phyloP scores from a whole-genome alignment of 1,140 invertebrate species.

The Procambarus virginalis region DNA sequence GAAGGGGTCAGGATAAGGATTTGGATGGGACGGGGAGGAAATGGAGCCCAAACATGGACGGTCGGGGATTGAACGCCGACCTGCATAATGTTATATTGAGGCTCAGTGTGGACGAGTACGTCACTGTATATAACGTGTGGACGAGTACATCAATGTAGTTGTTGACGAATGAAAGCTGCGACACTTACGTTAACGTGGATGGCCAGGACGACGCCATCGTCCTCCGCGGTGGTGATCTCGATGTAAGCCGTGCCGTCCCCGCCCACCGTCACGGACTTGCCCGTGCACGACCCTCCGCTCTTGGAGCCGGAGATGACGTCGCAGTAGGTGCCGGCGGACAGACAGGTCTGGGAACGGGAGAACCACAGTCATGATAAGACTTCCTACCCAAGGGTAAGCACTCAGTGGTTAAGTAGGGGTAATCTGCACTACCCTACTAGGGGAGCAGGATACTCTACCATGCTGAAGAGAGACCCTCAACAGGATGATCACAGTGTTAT shows the following conservation, averaged over 20 bases:
- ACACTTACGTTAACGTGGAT: constrained; percentile 78
- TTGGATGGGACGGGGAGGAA: too few species aligned
- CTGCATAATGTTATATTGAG: too few species aligned
- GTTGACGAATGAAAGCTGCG: background rate
- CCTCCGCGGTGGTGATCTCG: constrained; percentile 77
- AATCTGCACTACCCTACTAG: too few species aligned
- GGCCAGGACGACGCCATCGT: constrained; percentile 85
- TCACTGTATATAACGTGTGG: background rate
- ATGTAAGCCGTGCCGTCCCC: constrained; percentile 80
- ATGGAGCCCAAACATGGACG: too few species aligned
- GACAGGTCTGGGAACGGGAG: constrained; percentile 78
- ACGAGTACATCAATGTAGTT: background rate
- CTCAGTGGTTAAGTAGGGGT: constrained; percentile 11
- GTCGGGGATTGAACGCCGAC: too few species aligned
- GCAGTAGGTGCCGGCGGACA: constrained; percentile 87
- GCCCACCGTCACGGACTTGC: constrained; percentile 82
- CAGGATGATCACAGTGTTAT: too few species aligned
- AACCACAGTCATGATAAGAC: too few species aligned
- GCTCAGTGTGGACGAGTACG: too few species aligned
- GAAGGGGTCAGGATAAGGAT: too few species aligned
- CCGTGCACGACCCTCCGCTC: constrained; percentile 80
- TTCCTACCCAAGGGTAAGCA: background rate
- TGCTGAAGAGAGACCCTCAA: too few species aligned
- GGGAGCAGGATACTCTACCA: too few species aligned
- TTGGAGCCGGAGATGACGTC: constrained; percentile 88